These are phyloP conservation scores for Diogma glabrata DNA, from an alignment of 2,888 invertebrate species.

Conservation along the genomic window DNA sequence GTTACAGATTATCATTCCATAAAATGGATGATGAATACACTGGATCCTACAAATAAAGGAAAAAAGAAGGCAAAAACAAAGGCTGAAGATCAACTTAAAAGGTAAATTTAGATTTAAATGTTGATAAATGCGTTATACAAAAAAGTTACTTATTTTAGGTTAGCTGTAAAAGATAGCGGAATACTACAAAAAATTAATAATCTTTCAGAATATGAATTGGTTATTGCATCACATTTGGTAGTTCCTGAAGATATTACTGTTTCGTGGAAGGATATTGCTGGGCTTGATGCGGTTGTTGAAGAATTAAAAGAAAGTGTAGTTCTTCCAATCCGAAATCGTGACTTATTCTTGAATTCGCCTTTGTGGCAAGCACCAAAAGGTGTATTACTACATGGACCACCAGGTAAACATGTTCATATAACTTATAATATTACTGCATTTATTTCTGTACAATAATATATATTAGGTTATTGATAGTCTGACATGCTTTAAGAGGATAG, in stretches of 20 bases:
- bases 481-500: too few species aligned
- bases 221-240: constrained; percentile 90
- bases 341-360: constrained; percentile 69
- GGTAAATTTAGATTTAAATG: too few species aligned
- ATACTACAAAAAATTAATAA: constrained; percentile 43
- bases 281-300: constrained; percentile 73
- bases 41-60: constrained; percentile 85
- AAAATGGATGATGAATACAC: constrained; percentile 81
- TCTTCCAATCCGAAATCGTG: constrained; percentile 75
- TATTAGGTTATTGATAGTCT: too few species aligned
- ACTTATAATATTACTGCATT: too few species aligned
- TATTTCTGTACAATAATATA: too few species aligned
- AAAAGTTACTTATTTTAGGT: too few species aligned
- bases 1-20: constrained; percentile 81
- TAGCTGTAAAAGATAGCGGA: constrained; percentile 46
- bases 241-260: constrained; percentile 63
- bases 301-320: constrained; percentile 91
- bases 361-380: constrained; percentile 92
- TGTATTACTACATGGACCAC: constrained; percentile 88
- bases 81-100: constrained; percentile 68
- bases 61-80: constrained; percentile 76
- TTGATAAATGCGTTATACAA: not conserved
- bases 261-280: constrained; percentile 85
- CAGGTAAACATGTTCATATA: too few species aligned
- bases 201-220: constrained; percentile 86